phyloP scores from a whole-genome alignment of 1,140 invertebrate species.

The Steinernema feltiae region DNA sequence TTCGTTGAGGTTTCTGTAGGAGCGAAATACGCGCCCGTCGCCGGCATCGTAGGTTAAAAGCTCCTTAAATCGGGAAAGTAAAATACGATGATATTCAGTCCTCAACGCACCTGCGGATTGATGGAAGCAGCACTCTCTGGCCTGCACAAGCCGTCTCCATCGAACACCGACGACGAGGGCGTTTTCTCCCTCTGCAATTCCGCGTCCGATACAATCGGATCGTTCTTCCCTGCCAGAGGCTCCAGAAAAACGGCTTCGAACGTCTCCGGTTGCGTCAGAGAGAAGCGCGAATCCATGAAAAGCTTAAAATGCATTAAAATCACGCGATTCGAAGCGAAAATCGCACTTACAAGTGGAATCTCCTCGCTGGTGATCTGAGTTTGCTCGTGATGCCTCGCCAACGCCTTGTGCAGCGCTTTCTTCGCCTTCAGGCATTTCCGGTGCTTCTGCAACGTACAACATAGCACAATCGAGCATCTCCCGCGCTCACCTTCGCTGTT shows the following conservation, averaged over 20 bases:
- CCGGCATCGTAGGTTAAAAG: slow-evolving; percentile 8
- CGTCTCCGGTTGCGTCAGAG: slow-evolving; percentile 72
- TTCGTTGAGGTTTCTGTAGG: slow-evolving; percentile 43
- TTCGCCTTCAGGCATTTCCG: slow-evolving; percentile 54
- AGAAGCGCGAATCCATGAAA: slow-evolving; percentile 76
- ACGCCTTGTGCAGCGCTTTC: slow-evolving; percentile 37
- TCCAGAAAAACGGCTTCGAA: slow-evolving; percentile 80
- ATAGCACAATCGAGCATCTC: slow-evolving; percentile 32
- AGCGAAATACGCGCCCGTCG: slow-evolving; percentile 37
- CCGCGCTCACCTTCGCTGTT: slow-evolving; percentile 57
- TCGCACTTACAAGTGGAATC: slow-evolving; percentile 67
- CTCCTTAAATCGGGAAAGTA: too few species aligned
- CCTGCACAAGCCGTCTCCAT: neutral
- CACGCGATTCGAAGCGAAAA: neutral
- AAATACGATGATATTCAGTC: too few species aligned
- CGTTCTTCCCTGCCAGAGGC: slow-evolving; percentile 39
- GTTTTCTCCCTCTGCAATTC: slow-evolving; percentile 25
- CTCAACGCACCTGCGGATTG: slow-evolving; percentile 13
- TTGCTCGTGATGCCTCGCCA: slow-evolving; percentile 28
- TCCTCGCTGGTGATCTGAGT: slow-evolving; percentile 59
- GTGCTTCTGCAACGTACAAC: slow-evolving; percentile 28
- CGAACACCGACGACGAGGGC: neutral
- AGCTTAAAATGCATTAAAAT: slow-evolving; percentile 62
- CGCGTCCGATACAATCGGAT: slow-evolving; percentile 30
- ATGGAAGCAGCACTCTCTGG: neutral